A percentile compares a stretch with the other conserved stretches of the same genome.
Evolutionary conservation across 2,888 invertebrate species (phyloP).

Genomic region (Trachelus stipa): DNA sequence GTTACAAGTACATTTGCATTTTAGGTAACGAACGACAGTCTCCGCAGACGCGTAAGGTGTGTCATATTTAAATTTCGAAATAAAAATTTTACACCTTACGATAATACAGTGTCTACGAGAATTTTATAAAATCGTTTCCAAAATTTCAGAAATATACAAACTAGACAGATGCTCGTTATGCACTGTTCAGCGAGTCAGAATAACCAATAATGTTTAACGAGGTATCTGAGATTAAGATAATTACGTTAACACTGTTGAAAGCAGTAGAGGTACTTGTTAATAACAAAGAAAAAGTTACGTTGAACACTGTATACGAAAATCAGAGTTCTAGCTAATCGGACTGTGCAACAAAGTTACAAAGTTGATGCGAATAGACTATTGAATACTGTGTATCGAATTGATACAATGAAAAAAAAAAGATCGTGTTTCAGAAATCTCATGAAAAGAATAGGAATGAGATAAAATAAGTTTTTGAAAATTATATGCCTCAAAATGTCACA

Average conservation of each 20-base stretch:
- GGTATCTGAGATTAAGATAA: neutral
- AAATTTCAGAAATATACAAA: neutral
- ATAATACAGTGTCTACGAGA: neutral
- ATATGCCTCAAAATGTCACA: neutral
- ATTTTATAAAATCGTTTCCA: neutral
- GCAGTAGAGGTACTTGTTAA: neutral
- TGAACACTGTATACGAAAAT: neutral
- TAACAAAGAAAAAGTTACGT: neutral
- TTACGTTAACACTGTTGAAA: neutral
- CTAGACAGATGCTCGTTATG: slow-evolving; percentile 23
- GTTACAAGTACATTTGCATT: neutral
- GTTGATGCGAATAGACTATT: neutral
- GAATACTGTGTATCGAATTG: neutral
- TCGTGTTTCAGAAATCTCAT: neutral
- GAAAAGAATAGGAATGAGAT: neutral
- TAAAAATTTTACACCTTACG: neutral
- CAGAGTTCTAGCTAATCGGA: neutral
- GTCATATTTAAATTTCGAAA: neutral
- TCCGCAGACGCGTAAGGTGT: neutral
- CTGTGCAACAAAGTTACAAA: neutral
- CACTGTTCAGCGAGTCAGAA: slow-evolving; percentile 21
- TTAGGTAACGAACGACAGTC: neutral
- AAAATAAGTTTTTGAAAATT: neutral
- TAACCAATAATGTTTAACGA: slow-evolving; percentile 3
- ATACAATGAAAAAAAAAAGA: neutral